These are phyloP conservation scores for Esox lucius DNA, from an alignment of 2,797 vertebrate species.

Conservation along the genomic window DNA sequence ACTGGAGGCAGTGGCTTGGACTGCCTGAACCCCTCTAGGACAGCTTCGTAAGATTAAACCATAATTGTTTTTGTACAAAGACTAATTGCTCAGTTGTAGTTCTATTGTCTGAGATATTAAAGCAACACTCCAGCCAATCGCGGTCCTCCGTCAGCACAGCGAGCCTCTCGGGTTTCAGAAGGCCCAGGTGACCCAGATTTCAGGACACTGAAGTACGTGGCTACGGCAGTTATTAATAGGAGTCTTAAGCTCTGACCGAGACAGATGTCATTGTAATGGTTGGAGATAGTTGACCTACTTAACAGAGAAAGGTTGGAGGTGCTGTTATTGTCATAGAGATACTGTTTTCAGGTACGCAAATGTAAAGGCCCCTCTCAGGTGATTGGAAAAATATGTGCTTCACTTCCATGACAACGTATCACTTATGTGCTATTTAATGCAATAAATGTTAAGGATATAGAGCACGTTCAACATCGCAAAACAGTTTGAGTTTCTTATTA, in stretches of 20 bases:
- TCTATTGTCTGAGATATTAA: not conserved
- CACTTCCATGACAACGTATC: not conserved
- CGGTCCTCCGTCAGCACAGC: not conserved
- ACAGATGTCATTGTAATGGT: not conserved
- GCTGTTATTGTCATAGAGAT: not conserved
- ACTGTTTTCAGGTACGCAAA: not conserved
- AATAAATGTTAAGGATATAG: not conserved
- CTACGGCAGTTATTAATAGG: conserved; percentile 8
- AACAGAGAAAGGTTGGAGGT: not conserved
- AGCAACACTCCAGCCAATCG: not conserved
- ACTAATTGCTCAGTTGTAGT: not conserved
- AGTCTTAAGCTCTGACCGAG: not conserved
- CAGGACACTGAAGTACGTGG: not conserved
- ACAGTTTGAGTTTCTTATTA: not conserved
- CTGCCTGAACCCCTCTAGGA: no score
- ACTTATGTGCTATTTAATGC: not conserved
- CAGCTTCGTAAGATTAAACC: not conserved
- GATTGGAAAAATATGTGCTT: not conserved
- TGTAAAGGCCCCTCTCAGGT: not conserved
- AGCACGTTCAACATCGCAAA: not conserved
- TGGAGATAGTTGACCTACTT: not conserved
- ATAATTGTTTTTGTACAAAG: not conserved
- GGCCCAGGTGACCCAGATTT: conserved; percentile 48
- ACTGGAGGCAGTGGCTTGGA: not conserved
- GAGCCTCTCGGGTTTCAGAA: conserved; percentile 46